phyloP scores from a whole-genome alignment of 2,113 vertebrate genomes.

The Trogon surrucura region DNA sequence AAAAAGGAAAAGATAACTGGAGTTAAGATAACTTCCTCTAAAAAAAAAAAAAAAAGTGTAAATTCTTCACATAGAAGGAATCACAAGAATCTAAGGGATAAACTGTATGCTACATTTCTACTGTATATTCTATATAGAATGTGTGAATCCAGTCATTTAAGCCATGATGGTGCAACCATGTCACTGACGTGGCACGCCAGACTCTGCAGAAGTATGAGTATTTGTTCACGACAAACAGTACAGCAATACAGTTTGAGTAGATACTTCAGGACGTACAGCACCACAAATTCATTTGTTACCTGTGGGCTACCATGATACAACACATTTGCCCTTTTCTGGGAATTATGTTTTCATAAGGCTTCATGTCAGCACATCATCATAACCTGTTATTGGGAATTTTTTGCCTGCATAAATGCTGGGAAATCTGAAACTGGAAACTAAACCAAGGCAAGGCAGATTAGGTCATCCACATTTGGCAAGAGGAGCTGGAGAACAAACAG shows the following conservation, averaged over 20 bases:
- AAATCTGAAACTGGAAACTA: slow-evolving; percentile 18
- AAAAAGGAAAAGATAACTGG: background rate
- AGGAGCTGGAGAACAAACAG: background rate
- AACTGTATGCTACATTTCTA: background rate
- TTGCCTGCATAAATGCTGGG: slow-evolving; percentile 9
- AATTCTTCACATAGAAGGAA: background rate
- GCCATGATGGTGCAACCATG: background rate
- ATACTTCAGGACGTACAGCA: background rate
- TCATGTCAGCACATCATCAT: background rate
- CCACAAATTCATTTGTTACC: rapidly evolving
- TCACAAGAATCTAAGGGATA: background rate
- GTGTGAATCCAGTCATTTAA: background rate
- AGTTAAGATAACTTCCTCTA: background rate
- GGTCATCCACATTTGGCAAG: slow-evolving; percentile 5
- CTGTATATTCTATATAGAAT: background rate
- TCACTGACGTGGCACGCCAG: background rate
- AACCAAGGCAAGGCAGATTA: slow-evolving; percentile 12
- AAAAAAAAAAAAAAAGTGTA: background rate
- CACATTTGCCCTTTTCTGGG: background rate
- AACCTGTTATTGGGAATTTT: background rate
- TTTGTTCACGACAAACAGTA: background rate
- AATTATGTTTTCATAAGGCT: background rate
- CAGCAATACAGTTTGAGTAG: background rate
- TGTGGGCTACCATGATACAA: background rate
- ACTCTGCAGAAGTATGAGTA: background rate